Conservation (phyloP, 2,113 vertebrate species). For the Anthoscopus minutus region DNA sequence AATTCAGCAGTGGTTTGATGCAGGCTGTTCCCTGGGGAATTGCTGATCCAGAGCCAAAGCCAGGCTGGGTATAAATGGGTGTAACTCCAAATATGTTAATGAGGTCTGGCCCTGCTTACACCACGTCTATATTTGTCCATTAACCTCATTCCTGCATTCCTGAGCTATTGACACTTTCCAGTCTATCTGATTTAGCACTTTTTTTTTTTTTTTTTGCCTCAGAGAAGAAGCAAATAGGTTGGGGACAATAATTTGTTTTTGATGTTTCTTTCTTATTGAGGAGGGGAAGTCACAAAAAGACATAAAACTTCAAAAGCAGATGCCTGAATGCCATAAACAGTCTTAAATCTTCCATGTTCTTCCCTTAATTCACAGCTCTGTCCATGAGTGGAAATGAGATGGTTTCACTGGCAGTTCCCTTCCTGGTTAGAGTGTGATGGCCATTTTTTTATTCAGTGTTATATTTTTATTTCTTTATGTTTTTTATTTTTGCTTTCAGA, state of each 20-base stretch:
- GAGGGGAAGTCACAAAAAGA: background rate
- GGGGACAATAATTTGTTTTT: background rate
- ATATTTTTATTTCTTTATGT: background rate
- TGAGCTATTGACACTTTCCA: background rate
- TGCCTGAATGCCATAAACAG: background rate
- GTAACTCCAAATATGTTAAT: constrained; percentile 51
- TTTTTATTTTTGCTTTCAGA: background rate
- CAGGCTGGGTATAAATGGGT: constrained; percentile 18
- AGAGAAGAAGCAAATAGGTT: background rate
- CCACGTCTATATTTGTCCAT: background rate
- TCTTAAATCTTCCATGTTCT: background rate
- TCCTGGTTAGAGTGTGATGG: background rate
- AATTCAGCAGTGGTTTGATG: constrained; percentile 40
- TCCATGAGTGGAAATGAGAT: background rate
- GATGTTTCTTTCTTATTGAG: background rate
- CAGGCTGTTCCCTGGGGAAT: background rate
- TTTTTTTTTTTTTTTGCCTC: background rate
- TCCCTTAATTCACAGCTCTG: background rate
- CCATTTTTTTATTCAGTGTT: background rate
- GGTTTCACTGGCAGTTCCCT: background rate
- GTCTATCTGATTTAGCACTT: background rate
- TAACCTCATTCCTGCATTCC: background rate
- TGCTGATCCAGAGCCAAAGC: constrained; percentile 15
- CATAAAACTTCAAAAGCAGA: background rate
- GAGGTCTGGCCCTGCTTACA: background rate